Conservation (phyloP, 2,888 invertebrate genomes). For the Aelia acuminata region DNA sequence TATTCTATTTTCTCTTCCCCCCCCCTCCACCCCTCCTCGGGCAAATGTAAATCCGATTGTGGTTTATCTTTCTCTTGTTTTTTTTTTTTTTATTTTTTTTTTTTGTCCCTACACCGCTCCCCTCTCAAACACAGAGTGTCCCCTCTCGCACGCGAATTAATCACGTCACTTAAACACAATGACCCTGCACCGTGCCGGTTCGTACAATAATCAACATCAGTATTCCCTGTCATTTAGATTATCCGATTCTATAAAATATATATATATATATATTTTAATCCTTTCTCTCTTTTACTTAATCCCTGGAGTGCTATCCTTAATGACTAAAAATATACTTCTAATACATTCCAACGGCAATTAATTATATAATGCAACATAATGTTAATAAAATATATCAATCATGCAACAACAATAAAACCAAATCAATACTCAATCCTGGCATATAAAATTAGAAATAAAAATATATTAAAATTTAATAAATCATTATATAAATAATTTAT, state of each 20-base stretch:
- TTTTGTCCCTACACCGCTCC: neutral
- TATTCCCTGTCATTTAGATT: neutral
- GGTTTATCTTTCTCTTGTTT: constrained; percentile 22
- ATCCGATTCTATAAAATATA: neutral
- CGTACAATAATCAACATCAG: constrained; percentile 7
- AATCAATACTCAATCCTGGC: no score
- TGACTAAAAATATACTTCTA: no score
- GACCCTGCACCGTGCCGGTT: neutral
- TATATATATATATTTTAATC: no score
- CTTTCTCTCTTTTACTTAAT: no score
- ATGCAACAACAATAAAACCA: no score
- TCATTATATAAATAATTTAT: no score
- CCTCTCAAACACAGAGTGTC: neutral
- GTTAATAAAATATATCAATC: no score
- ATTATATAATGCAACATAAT: no score
- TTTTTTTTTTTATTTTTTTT: neutral
- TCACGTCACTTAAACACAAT: constrained; percentile 32
- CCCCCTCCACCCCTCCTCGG: neutral
- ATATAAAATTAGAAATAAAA: no score
- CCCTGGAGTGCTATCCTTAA: no score
- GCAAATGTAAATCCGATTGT: constrained; percentile 33
- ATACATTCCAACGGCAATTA: no score
- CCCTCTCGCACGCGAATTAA: constrained; percentile 32
- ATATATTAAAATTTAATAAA: no score
- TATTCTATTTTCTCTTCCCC: constrained; percentile 20